phyloP scores from a whole-genome alignment of 2,888 invertebrate species.

The Odontomyia ornata region DNA sequence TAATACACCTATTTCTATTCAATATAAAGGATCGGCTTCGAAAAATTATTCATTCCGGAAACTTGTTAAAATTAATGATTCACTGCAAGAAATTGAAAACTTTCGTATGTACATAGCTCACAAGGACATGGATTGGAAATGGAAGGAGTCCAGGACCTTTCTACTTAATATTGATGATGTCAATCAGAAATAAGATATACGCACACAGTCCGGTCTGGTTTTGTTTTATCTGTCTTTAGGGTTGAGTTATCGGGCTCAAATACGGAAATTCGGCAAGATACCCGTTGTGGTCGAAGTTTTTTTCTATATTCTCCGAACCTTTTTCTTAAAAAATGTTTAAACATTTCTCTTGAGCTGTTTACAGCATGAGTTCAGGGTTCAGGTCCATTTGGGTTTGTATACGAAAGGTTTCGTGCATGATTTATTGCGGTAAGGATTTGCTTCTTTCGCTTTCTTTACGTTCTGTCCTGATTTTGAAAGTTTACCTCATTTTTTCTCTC shows the following conservation, averaged over 20 bases:
- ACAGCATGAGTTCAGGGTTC: background rate
- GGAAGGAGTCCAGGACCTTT: conserved; percentile 4
- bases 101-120: background rate
- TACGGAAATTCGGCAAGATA: conserved; percentile 14
- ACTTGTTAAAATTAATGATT: conserved; percentile 39
- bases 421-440: conserved; percentile 12
- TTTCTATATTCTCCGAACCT: background rate
- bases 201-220: background rate
- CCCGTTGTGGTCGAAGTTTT: conserved; percentile 5
- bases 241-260: conserved; percentile 11
- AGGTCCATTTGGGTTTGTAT: conserved; percentile 25
- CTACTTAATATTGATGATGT: conserved; percentile 30
- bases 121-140: background rate
- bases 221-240: conserved; percentile 21
- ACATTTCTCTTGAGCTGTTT: conserved; percentile 22
- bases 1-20: background rate
- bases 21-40: background rate
- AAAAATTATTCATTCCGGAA: conserved; percentile 35
- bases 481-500: background rate
- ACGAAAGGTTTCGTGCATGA: conserved; percentile 27
- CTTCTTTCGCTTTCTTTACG: background rate
- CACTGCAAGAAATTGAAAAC: background rate
- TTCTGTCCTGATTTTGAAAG: background rate
- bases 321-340: conserved; percentile 31
- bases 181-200: conserved; percentile 26